These are phyloP conservation scores for Tetranychus truncatus DNA, from an alignment of 2,888 invertebrate species.

Conservation along the genomic window DNA sequence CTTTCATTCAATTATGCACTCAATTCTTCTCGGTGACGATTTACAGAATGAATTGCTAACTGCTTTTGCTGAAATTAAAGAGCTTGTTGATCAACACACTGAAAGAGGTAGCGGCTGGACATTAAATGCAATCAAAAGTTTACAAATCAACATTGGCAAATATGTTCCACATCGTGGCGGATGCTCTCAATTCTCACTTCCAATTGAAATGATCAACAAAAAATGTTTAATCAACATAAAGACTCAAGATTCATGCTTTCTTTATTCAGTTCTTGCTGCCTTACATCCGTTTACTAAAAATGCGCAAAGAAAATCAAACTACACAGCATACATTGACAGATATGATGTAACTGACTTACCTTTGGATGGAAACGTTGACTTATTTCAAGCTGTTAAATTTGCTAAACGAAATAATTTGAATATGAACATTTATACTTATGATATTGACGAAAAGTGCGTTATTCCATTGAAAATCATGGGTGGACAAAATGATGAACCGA, in stretches of 20 bases:
- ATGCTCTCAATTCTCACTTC: not conserved
- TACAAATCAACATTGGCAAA: not conserved
- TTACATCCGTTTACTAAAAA: not conserved
- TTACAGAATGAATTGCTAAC: too few relatives aligned
- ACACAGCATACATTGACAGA: not conserved
- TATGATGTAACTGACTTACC: not conserved
- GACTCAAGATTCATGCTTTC: not conserved
- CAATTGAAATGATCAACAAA: not conserved
- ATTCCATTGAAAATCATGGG: not conserved
- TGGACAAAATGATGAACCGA: not conserved
- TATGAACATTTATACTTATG: not conserved
- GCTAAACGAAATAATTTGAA: not conserved
- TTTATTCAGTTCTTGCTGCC: not conserved
- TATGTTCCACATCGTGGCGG: not conserved
- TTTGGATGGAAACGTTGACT: not conserved
- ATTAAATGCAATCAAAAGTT: not conserved
- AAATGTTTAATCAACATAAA: not conserved
- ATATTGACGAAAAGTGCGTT: not conserved
- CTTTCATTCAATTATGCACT: too few relatives aligned
- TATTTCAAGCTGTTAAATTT: not conserved
- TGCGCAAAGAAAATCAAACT: not conserved
- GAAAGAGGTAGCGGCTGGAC: not conserved
- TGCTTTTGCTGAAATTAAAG: not conserved
- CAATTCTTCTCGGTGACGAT: too few relatives aligned
- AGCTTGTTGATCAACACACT: not conserved